Evolutionary conservation across 2,888 invertebrate species (phyloP).

Genomic region (Onchidella celtica): DNA sequence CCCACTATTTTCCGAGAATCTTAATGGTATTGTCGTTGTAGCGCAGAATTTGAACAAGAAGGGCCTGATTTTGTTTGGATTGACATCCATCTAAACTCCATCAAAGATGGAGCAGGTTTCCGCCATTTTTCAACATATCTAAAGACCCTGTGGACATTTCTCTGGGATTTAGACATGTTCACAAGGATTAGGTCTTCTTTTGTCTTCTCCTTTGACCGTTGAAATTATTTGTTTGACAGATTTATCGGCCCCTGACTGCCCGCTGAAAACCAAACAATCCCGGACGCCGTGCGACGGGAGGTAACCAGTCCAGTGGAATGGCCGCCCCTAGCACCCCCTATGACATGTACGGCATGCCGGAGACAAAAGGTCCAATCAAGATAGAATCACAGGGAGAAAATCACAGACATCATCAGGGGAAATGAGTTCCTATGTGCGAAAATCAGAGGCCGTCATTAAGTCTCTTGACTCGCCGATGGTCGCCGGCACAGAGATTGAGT

Average conservation of each 20-base stretch:
- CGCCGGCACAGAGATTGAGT: background rate
- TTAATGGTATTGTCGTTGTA: slow-evolving; percentile 12
- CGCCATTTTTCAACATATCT: slow-evolving; percentile 43
- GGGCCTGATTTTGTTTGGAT: slow-evolving; percentile 20
- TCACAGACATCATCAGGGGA: background rate
- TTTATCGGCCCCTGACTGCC: slow-evolving; percentile 13
- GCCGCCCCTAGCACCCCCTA: background rate
- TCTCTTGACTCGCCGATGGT: background rate
- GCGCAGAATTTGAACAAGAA: slow-evolving; percentile 29
- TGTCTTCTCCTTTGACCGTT: slow-evolving; percentile 41
- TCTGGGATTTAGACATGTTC: slow-evolving; percentile 19
- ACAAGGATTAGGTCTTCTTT: slow-evolving; percentile 33
- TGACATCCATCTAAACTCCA: slow-evolving; percentile 24
- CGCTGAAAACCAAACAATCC: slow-evolving; percentile 9
- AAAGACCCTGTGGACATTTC: background rate
- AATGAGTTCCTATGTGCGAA: background rate
- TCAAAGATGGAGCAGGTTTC: slow-evolving; percentile 16
- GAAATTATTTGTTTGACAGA: slow-evolving; percentile 34
- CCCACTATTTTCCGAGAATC: slow-evolving; percentile 7
- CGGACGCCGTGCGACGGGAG: background rate
- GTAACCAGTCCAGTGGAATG: background rate
- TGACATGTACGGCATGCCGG: background rate
- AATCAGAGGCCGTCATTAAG: background rate
- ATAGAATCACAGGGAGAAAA: background rate
- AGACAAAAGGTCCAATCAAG: slow-evolving; percentile 15